A percentile compares a stretch with the other conserved stretches of the same genome.
Conservation (phyloP, 2,797 vertebrate species). For the Meriones psammophilus region DNA sequence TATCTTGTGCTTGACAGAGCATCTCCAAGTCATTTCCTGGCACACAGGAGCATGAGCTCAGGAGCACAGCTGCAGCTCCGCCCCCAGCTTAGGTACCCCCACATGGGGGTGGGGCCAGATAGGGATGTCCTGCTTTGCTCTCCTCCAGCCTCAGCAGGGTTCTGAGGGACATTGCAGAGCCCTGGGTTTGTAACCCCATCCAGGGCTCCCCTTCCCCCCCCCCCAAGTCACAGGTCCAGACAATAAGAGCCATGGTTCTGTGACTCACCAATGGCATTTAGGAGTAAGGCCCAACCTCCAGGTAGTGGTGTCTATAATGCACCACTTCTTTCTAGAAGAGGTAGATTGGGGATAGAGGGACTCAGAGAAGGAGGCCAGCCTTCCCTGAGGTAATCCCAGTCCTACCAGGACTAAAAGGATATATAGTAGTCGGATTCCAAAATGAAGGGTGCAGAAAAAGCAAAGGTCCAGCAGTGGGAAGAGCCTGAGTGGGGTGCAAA, state of each 20-base stretch:
- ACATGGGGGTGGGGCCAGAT: neutral
- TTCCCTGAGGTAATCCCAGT: neutral
- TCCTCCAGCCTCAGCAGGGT: neutral
- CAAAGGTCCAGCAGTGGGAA: neutral
- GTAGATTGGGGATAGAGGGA: neutral
- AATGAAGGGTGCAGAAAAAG: neutral
- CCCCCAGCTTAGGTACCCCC: neutral
- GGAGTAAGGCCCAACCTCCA: neutral
- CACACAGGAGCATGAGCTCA: slow-evolving; percentile 67
- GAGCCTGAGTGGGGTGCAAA: neutral
- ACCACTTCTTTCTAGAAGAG: neutral
- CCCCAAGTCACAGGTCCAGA: neutral
- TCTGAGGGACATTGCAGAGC: neutral
- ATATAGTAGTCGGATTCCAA: neutral
- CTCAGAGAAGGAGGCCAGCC: neutral
- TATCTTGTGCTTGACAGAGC: slow-evolving; percentile 90
- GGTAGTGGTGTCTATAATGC: neutral
- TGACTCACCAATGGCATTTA: neutral
- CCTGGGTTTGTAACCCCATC: neutral
- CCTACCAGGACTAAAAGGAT: neutral
- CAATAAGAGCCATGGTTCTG: neutral
- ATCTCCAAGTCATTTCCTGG: slow-evolving; percentile 89
- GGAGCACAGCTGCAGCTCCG: slow-evolving; percentile 14
- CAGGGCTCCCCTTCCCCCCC: neutral
- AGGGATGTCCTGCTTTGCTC: neutral